Evolutionary conservation across 2,797 vertebrate species (phyloP).

Genomic region (Propithecus deckenii): DNA sequence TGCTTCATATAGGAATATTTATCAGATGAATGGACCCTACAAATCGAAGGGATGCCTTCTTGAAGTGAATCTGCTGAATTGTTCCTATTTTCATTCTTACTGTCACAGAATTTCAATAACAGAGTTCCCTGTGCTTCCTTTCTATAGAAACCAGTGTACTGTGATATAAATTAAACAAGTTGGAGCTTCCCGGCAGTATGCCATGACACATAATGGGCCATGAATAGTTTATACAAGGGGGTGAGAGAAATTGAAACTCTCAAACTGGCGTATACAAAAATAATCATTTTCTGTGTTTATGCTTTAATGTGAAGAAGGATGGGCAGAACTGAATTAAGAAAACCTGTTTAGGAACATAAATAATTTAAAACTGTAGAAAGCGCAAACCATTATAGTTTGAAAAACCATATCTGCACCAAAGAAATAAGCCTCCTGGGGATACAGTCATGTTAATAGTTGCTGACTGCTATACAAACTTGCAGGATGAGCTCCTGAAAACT

Average conservation of each 20-base stretch:
- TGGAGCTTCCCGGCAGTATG: neutral
- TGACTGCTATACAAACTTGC: neutral
- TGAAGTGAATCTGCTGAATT: neutral
- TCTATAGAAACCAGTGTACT: neutral
- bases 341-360: neutral
- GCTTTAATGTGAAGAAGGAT: neutral
- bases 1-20: neutral
- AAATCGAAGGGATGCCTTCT: neutral
- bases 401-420: neutral
- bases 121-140: neutral
- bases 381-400: neutral
- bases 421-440: neutral
- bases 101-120: neutral
- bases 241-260: slow-evolving; percentile 13
- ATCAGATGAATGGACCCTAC: neutral
- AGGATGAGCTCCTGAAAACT: neutral
- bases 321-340: neutral
- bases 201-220: neutral
- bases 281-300: neutral
- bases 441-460: neutral
- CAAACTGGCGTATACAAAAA: neutral
- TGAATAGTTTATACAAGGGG: neutral
- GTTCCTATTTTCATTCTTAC: neutral
- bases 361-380: neutral
- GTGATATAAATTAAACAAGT: neutral